Evolutionary conservation across 2,888 invertebrate species (phyloP), one percentile per base, ranked within the genome.

Genomic region (Gymnoscelis rufifasciata): DNA sequence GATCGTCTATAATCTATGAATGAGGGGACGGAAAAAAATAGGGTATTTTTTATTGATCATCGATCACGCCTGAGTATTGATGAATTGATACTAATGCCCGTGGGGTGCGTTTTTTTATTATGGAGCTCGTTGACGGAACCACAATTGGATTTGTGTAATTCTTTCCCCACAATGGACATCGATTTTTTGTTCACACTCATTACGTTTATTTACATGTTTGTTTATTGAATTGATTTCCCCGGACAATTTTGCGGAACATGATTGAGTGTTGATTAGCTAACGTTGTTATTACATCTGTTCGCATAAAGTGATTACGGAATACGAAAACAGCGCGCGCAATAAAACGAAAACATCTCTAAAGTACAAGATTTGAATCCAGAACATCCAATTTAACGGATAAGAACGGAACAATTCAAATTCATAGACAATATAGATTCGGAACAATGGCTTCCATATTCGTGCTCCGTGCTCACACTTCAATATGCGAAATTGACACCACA

Each of bases 401-500:
- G 65, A 71, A 65, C 66, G 64, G 68, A 66, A 64, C 62, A 68
- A 67, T 58, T 59, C 62, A 73, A 77, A 74, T 74, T 77, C 74
- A 78, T 75, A 81, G 74, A 80, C 76, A 78, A 79, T 76, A 75
- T 72, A 72, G 68, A 71, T 68, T 64, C 65, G 64, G 35, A 68
- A 73, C 74, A 76, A 72, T 74, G 69, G 67, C 67, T 72, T 75
- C 72, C 75, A 77, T 78, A 79, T 80, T 76, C 78, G 64, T 69
- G 72, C 74, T 75, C 74, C 78, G 64, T 69, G 72, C 74, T 75
- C 74, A 73, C 80, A 82, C 83, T 83, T 78, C 87, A 87, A 84
- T 86, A 87, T 83, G 82, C 81, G 83, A 82, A 83, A 87, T 84
- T 84, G 87, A 86, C 84, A 84, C 87, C 87, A 76, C 87, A 86